Conservation (phyloP, 1,140 invertebrate genomes). For the Drusus annulatus region DNA sequence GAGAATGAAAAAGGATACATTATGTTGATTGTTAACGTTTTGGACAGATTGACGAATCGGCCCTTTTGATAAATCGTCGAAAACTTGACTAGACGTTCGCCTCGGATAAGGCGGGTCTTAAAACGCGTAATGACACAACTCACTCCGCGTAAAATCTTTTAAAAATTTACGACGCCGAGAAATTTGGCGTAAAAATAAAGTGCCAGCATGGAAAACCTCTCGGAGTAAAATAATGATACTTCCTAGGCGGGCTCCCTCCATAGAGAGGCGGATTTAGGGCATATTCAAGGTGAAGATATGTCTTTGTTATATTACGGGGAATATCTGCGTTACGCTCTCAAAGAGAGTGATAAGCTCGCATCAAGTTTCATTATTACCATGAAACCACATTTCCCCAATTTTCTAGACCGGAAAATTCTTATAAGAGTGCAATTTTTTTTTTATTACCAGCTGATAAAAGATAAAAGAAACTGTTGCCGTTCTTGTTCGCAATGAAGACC, state of each 20-base stretch:
- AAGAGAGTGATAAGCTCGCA: slow-evolving; percentile 16
- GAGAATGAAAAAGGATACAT: no score
- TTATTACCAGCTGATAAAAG: no score
- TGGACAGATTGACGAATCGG: no score
- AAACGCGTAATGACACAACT: slow-evolving; percentile 34
- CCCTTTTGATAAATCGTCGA: no score
- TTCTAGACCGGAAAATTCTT: no score
- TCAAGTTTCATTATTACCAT: slow-evolving; percentile 7
- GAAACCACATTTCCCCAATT: background rate
- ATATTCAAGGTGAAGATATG: slow-evolving; percentile 16
- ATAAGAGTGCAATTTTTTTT: no score
- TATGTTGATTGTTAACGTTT: no score
- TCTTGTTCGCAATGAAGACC: no score
- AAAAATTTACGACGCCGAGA: slow-evolving; percentile 29
- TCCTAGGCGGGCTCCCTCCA: background rate
- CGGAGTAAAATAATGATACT: slow-evolving; percentile 23
- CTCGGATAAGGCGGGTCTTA: background rate
- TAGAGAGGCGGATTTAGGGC: slow-evolving; percentile 7
- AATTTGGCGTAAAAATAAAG: slow-evolving; percentile 38
- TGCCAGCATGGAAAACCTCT: slow-evolving; percentile 36
- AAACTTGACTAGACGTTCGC: background rate
- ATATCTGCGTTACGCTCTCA: slow-evolving; percentile 24
- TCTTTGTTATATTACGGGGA: slow-evolving; percentile 26
- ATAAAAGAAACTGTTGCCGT: no score
- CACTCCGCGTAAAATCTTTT: slow-evolving; percentile 32